These are phyloP conservation scores for Lasioglossum leucozonium DNA, from an alignment of 2,888 invertebrate species.

Conservation along the genomic window DNA sequence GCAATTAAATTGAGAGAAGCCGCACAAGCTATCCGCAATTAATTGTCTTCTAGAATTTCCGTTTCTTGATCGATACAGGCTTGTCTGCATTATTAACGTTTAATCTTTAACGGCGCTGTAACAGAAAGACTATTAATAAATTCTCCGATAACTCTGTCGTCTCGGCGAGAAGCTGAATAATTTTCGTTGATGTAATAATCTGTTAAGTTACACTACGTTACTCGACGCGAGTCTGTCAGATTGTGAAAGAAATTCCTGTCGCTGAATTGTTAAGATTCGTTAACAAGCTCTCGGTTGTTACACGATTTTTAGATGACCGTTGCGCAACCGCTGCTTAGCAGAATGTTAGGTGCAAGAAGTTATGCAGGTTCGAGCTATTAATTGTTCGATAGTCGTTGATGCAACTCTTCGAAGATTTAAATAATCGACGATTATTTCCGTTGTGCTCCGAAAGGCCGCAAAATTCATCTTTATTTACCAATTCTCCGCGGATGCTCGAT, in stretches of 20 bases:
- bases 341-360: not conserved
- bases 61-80: not conserved
- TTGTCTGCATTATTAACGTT: not conserved
- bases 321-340: not conserved
- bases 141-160: not conserved
- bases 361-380: not conserved
- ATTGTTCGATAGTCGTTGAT: not conserved
- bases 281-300: not conserved
- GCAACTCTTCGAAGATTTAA: not conserved
- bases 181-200: not conserved
- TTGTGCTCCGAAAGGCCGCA: not conserved
- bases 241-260: constrained; percentile 4
- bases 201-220: not conserved
- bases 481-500: not conserved
- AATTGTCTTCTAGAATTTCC: not conserved
- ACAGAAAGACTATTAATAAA: not conserved
- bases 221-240: not conserved
- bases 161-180: not conserved
- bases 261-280: not conserved
- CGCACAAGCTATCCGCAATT: not conserved
- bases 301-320: not conserved
- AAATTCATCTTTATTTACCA: not conserved
- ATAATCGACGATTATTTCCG: not conserved
- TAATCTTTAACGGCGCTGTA: not conserved
- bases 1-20: not conserved